Conservation (phyloP, 2,113 vertebrate species). For the Phocoena sinus region DNA sequence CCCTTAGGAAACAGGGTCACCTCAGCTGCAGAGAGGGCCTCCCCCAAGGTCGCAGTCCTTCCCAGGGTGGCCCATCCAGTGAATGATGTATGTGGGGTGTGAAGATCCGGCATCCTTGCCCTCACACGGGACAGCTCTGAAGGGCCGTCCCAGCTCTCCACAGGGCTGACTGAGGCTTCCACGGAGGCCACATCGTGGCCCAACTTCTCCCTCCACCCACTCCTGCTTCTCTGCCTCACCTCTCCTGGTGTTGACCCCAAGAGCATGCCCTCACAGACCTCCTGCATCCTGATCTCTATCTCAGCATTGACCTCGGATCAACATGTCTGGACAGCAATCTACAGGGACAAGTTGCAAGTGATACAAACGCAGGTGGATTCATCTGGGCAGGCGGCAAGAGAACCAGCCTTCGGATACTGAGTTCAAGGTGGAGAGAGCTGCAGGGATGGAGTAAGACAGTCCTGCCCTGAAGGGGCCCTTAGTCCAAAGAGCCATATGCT, state of each 20-base stretch:
- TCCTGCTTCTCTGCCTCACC: accelerated
- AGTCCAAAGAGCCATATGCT: not conserved
- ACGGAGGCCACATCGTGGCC: accelerated
- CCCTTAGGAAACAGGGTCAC: not conserved
- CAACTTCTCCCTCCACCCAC: not conserved
- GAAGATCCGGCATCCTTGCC: not conserved
- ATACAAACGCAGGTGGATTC: accelerated
- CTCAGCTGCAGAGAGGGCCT: not conserved
- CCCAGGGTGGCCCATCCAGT: too few relatives aligned
- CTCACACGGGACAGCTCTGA: not conserved
- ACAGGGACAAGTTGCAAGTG: not conserved
- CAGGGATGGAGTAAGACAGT: not conserved
- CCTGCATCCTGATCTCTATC: not conserved
- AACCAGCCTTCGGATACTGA: not conserved
- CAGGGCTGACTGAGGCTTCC: not conserved
- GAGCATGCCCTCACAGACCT: accelerated
- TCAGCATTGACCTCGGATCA: not conserved
- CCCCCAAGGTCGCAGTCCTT: not conserved
- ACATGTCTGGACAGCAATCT: too few relatives aligned
- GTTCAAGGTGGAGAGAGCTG: not conserved
- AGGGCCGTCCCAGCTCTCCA: not conserved
- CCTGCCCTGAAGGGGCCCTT: not conserved
- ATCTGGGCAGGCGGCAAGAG: not conserved
- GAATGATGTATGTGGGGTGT: not conserved
- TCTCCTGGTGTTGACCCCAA: not conserved